Evolutionary conservation across 2,113 vertebrate genomes (phyloP).

Genomic region (Dendropsophus ebraccatus): DNA sequence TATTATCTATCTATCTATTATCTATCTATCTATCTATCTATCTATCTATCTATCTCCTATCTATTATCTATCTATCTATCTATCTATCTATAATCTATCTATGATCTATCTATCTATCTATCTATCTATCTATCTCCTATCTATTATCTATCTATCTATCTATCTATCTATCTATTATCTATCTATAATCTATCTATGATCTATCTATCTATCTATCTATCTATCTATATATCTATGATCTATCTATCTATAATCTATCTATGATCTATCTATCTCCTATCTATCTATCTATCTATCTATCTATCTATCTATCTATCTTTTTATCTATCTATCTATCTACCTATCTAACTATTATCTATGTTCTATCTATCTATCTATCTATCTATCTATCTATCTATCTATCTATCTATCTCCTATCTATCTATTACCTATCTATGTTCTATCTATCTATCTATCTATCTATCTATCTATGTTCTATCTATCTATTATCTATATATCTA

Average conservation of each 20-base stretch:
- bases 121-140: no score
- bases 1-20: neutral
- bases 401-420: no score
- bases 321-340: constrained; percentile 1
- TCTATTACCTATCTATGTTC: neutral
- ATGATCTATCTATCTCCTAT: neutral
- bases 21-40: no score
- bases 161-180: neutral
- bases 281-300: neutral
- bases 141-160: no score
- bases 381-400: no score
- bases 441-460: neutral
- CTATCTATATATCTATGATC: neutral
- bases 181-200: neutral
- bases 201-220: neutral
- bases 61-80: neutral
- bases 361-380: constrained; percentile 2
- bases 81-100: no score
- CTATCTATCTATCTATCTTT: constrained; percentile 14
- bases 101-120: no score
- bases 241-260: constrained; percentile 1
- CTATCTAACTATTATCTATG: neutral
- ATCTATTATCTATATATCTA: neutral
- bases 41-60: neutral
- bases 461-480: no score